Base-by-base conservation (phyloP, 2,113 vertebrate genomes). In the Ptychochromis oligacanthus region DNA sequence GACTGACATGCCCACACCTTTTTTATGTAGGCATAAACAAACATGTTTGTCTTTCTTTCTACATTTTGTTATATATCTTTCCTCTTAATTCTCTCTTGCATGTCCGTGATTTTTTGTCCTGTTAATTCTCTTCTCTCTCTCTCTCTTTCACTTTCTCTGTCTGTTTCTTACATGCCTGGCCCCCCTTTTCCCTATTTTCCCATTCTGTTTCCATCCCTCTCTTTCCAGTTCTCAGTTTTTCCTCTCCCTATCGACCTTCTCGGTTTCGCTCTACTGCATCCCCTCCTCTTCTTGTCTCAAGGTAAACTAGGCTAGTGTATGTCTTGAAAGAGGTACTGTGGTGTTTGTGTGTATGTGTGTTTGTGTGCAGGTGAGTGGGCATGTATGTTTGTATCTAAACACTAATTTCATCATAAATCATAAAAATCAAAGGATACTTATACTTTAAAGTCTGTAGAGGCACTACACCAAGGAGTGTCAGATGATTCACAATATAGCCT, bases 241-340 rank as follows among this genome's bases (percentile, higher is more conserved):
- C 62, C 62, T 62, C 82, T 91, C 86, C 80, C 90, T 34, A 67
- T 87, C 80, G 78, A 87, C 89, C 87, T 77, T 61, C 81, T 91
- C 22, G 6, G 87, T 77, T 92, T 88, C n/a, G 77, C 87, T 91
- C 64, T 18, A 46, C 81, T 90, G 85, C 83, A 76, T 83, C 72
- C 31, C 78, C 65, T 54, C 84, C 86, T 85, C 82, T 64, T 54
- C 46, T 77, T 84, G 81, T 93, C 89, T 92, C 81, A 82, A 77
- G 85, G 84, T 90, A 94, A 93, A 90, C 79, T 57, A 80, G 83
- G 77, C 77, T 82, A 85, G 77, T n/a, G 52, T 58, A 80, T n/a
- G 76, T 84, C 85, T 89, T 87, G 60, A 85, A 83, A 91, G 67
- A 85, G 76, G 61, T 38, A 55, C 64, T 82, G 60, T 60, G n/a